Base-by-base conservation (phyloP, 2,888 invertebrate genomes). In the Lagria hirta region DNA sequence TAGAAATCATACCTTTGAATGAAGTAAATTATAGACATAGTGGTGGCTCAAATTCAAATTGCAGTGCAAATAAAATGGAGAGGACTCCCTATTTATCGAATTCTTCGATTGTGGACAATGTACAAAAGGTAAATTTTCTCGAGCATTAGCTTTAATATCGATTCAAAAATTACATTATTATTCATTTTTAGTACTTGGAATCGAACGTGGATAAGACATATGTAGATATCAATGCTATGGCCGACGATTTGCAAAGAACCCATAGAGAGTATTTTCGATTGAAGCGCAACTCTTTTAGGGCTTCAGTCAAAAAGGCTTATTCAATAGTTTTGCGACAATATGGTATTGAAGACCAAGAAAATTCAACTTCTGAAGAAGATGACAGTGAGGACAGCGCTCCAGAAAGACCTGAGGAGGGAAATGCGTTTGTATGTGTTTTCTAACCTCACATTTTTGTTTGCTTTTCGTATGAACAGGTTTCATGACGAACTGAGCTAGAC, bases 191-290 rank as follows among this genome's bases (percentile, higher is more conserved):
- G 79, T 90, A 90, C 68, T 77, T 91, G 60, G 86, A 86, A 52
- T 84, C 84, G 58, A 87, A 89, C 74, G 84, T 84, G 49, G 83
- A 87, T 60, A 83, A 86, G 71, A 83, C 84, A 4, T 87, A 83
- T 66, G 81, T 91, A 52, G 88, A 91, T 76, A 84, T 90, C 43
- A 83, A 84, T 65, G 81, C 83, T 64, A 89, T 92, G 87, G 86
- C 89, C 57, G 85, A 86, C 67, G 80, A 82, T 57, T 76, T 92
- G 35, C 86, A 87, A 73, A 80, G 78, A 59, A 81, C 80, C 57
- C 83, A 81, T 62, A 75, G 83, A 38, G 92, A 93, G 62, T 94
- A 93, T 73, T 79, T 80, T 43, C 83, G 84, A 61, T 84, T 87
- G 62, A 91, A 91, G 72, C 79, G 84, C 47, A 80, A 76, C 41